Base-by-base conservation (phyloP, 2,888 invertebrate species). In the Callyntrura guangdongensis region DNA sequence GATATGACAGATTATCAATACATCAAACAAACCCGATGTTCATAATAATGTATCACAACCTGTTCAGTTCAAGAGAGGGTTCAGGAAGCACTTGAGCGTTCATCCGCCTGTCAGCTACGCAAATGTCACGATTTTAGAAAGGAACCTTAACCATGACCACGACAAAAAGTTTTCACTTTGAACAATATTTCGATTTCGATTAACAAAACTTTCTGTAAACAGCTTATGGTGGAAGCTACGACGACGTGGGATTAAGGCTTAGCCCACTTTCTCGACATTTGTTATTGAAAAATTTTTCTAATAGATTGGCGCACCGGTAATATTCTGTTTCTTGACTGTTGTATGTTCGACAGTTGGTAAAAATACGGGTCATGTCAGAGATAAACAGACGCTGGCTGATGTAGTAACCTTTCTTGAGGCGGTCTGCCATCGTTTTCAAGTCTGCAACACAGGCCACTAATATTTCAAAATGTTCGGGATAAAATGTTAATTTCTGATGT, bases 261-360 rank as follows among this genome's bases (percentile, higher is more conserved):
- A 72, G 45, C 12, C 72, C 72, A 20, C 45, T 2, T 17, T 72
- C 72, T 72, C 17, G 97, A 97, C 99, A 97, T 95, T 98, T 98
- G 17, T 97, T 97, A 95, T 98, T 97, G 95, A 99, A 99, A 95
- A 98, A 99, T 94, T 98, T 98, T 95, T 99, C 99, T 88, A 99
- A 95, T 0, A 97, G 96, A 95, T 98, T 98, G 3, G 99, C 99
- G 95, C 98, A 98, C 94, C 98, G 97, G 94, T 95, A 99, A 95
- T 99, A 99, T 94, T 98, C 98, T 0, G 99, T 99, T 92, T 99
- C 98, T 0, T 98, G 97, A 20, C 98, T 97, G 95, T 99, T 99
- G 95, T 99, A 99, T 84, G 98, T 96, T 27, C 98, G 96, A 95
- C 99, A 99, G 95, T 99, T 99, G 84, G 97, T 97, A 95, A 99